phyloP scores from a whole-genome alignment of 2,797 vertebrate genomes.

The Bucorvus abyssinicus region DNA sequence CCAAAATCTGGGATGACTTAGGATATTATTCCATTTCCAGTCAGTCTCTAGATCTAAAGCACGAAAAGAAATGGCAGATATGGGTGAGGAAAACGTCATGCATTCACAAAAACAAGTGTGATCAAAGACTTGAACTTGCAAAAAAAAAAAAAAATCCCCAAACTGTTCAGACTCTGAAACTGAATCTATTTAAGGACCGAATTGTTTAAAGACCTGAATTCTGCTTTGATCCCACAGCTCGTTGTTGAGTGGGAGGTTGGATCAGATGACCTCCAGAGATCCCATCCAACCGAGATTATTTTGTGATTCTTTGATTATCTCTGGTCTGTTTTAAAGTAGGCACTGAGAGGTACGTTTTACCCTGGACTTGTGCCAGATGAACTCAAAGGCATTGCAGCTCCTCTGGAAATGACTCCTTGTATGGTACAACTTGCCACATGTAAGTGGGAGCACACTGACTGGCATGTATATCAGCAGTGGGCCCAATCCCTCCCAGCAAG shows the following conservation, averaged over 20 bases:
- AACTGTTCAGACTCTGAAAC: background rate
- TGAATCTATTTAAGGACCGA: background rate
- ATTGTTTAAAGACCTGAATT: background rate
- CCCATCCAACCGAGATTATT: background rate
- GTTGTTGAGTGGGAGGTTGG: background rate
- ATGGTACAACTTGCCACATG: fast-evolving
- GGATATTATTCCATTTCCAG: background rate
- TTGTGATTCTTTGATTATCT: background rate
- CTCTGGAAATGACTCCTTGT: background rate
- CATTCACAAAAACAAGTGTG: background rate
- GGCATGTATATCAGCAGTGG: background rate
- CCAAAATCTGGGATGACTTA: background rate
- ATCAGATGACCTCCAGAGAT: background rate
- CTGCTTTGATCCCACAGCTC: background rate
- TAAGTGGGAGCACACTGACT: background rate
- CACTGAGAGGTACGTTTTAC: background rate
- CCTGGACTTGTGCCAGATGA: background rate
- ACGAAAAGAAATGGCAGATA: background rate
- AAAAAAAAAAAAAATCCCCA: background rate
- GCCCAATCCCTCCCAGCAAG: background rate
- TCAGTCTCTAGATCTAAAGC: background rate
- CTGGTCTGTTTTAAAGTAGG: background rate
- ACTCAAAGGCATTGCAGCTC: background rate
- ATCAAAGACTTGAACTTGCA: background rate
- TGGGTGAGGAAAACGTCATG: background rate